phyloP scores from a whole-genome alignment of 2,797 vertebrate genomes.

The Parotocinclus haroldoi region DNA sequence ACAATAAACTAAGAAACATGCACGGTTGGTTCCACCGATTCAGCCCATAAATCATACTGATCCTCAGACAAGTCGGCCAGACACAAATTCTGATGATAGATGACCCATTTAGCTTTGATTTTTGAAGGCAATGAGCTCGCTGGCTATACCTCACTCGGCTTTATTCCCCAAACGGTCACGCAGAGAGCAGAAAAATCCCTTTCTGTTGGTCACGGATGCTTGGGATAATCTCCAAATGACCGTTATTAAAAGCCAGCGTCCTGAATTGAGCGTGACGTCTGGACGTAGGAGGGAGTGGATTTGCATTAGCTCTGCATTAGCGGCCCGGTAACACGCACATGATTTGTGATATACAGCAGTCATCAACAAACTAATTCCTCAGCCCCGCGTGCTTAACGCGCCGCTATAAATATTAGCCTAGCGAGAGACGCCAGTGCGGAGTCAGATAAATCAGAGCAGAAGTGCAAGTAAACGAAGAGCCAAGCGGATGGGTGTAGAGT shows the following conservation, averaged over 20 bases:
- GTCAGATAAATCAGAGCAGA: slow-evolving; percentile 40
- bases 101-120: slow-evolving; percentile 99
- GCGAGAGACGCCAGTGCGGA: slow-evolving; percentile 27
- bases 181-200: slow-evolving; percentile 84
- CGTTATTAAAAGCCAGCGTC: slow-evolving; percentile 72
- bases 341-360: slow-evolving; percentile 79
- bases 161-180: slow-evolving; percentile 84
- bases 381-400: slow-evolving; percentile 53
- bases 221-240: slow-evolving; percentile 86
- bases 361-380: slow-evolving; percentile 71
- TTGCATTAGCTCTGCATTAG: too few species aligned
- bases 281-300: slow-evolving; percentile 62
- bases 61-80: slow-evolving; percentile 99
- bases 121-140: slow-evolving; percentile 99
- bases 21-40: slow-evolving; percentile 99
- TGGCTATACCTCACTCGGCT: slow-evolving; percentile 89
- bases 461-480: slow-evolving; percentile 13
- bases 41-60: slow-evolving; percentile 99
- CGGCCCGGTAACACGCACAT: slow-evolving; percentile 81
- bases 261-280: background rate
- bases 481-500: background rate
- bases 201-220: slow-evolving; percentile 77
- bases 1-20: slow-evolving; percentile 99
- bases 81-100: slow-evolving; percentile 99
- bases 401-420: slow-evolving; percentile 51